Evolutionary conservation across 1,140 invertebrate species (phyloP).

Genomic region (Drosophila nasuta): DNA sequence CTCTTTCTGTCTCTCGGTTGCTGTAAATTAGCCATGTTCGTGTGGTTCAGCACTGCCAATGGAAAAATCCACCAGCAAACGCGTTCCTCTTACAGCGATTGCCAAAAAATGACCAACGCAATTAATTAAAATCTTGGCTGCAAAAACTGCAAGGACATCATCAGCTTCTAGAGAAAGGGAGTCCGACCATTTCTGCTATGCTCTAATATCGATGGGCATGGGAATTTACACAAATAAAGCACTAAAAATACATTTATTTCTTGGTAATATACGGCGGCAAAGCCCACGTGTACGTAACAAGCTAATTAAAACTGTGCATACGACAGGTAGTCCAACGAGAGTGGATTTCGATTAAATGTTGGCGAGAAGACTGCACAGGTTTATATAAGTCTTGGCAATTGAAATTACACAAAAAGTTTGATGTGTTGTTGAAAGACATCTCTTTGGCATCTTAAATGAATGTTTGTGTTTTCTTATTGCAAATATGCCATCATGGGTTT

Average conservation of each 20-base stretch:
- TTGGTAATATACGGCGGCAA: conserved; percentile 32
- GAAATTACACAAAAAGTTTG: too few relatives aligned
- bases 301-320: conserved; percentile 59
- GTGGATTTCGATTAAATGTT: too few relatives aligned
- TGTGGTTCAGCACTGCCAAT: conserved; percentile 38
- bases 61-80: conserved; percentile 16
- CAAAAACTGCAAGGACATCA: conserved; percentile 34
- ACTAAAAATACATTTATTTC: conserved; percentile 57
- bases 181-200: too few relatives aligned
- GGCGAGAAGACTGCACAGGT: too few relatives aligned
- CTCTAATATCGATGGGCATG: neutral
- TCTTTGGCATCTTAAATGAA: too few relatives aligned
- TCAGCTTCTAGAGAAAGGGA: neutral
- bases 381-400: too few relatives aligned
- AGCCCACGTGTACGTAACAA: conserved; percentile 20
- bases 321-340: conserved; percentile 34
- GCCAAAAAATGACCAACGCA: conserved; percentile 64
- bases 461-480: too few relatives aligned
- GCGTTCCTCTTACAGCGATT: neutral
- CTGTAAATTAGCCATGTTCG: conserved; percentile 71
- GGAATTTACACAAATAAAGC: conserved; percentile 27
- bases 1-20: conserved; percentile 7
- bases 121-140: conserved; percentile 79
- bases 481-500: too few relatives aligned
- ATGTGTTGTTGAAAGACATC: too few relatives aligned